Base-by-base conservation (phyloP, 2,888 invertebrate species). In the Drosophila kuntzei region DNA sequence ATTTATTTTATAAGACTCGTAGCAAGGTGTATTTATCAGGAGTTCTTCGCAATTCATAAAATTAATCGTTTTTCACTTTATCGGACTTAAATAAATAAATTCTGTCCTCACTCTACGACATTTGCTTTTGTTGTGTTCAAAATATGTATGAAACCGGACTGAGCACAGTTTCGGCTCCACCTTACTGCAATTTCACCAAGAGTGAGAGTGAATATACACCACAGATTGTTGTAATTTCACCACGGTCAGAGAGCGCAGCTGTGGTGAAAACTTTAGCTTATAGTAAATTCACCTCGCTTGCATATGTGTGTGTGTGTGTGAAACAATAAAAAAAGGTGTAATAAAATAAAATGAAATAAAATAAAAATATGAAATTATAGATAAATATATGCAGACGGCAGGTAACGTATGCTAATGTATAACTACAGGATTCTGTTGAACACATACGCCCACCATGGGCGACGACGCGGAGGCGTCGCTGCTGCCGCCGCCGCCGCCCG, bases 401-500 rank as follows among this genome's bases (percentile, higher is more conserved):
- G 79, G 79, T 76, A 76, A 71, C 63, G n/a, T n/a, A n/a, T n/a
- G 61, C 80, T 91, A 92, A 89, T 98, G 98, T 92, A 97, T 98
- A 92, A 96, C 97, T 91, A 98, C 97, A 89, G 98, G 97, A 94
- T 96, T 97, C 94, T 97, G 97, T 93, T 97, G 96, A 91, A 97
- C 95, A 93, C 97, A 97, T 86, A 97, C 97, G 77, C 96, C 96
- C 90, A 97, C 95, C 96, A 97, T 96, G 81, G 96, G 96, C 89
- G 96, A 95, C 90, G 95, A 95, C 83, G 95, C 95, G 79, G 91
- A 90, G 27, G 90, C 76, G 53, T 84, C 87, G 65, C 87, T 89
- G 66, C 87, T 88, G 70, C 62, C 73, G 22, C 83, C 64, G 66
- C 87, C 86, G 70, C 62, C 73, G 22, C 83, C 64, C 51, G 89